Percentiles rank a stretch among this genome's conserved stretches.
Conservation (phyloP, 92 coral and sea anemone species). For the Epizoanthus stellaris region DNA sequence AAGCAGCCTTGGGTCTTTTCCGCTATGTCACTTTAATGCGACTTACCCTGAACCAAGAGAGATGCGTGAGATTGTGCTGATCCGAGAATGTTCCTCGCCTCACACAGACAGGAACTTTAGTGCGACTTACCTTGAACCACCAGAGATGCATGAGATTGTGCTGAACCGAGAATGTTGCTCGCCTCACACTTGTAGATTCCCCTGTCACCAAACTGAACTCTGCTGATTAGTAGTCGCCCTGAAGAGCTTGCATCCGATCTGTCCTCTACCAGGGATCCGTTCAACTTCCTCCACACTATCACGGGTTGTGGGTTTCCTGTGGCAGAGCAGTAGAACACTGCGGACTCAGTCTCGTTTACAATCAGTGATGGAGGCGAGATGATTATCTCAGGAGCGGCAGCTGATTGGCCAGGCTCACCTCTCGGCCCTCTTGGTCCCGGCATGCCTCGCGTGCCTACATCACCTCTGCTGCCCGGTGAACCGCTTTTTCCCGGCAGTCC, state of each 20-base stretch:
- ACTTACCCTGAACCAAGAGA: no score
- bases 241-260: constrained; percentile 6
- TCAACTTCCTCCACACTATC: constrained; percentile 49
- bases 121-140: constrained; percentile 32
- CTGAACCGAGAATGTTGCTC: constrained; percentile 37
- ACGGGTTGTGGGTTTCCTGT: constrained; percentile 53
- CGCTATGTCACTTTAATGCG: no score
- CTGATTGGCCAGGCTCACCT: constrained; percentile 43
- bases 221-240: constrained; percentile 34
- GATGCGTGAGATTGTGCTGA: not conserved
- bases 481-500: constrained; percentile 47
- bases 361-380: constrained; percentile 44
- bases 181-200: constrained; percentile 44
- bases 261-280: constrained; percentile 1
- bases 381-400: constrained; percentile 38
- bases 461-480: constrained; percentile 25
- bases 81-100: not conserved
- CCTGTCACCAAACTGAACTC: constrained; percentile 18
- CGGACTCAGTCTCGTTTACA: constrained; percentile 51
- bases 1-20: no score
- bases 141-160: not conserved
- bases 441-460: constrained; percentile 26
- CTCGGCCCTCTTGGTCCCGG: constrained; percentile 42
- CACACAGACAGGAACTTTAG: not conserved
- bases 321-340: constrained; percentile 43